Base-by-base conservation (phyloP, 2,888 invertebrate species). In the Apamea monoglypha region DNA sequence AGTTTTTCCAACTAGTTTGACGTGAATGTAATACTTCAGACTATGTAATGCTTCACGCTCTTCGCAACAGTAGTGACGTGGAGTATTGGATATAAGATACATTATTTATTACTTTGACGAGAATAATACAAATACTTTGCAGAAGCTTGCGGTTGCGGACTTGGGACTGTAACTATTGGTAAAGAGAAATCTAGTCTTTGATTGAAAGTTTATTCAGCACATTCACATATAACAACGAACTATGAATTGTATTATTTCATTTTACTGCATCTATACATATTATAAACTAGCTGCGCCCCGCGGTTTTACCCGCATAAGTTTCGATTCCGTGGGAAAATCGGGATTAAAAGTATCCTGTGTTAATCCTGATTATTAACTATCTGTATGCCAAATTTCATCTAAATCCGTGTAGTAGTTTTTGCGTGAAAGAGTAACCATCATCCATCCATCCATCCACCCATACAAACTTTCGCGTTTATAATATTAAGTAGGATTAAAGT, bases 11-110 rank as follows among this genome's bases (percentile, higher is more conserved):
- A 68, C 76, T 66, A 56, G 87, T 81, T 78, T 83, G 44, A 82
- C 69, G 86, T 88, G 76, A 85, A 87, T 79, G 81, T 85, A 85
- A 83, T 79, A 78, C 47, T 85, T 79, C 82, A 59, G 66, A 56
- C 66, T 87, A 87, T 81, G 75, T 85, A 84, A 85, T 75, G 47
- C 73, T 84, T 70, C 56, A 81, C 63, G 74, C 40, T 77, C 77
- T 47, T 75, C 66, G 83, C 75, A 83, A 79, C 66, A 73, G 61
- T n/a, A 16, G 64, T 77, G 80, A 83, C 80, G 83, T 84, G 56
- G 68, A 16, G 25, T 70, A 56, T 64, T 78, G 40, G 59, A 68
- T 59, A 47, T 56, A 67, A 76, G 14, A 63, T 36, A 66, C n/a
- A 59, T 69, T 44, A 61, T 72, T 74, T 74, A 72, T 44, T 59